Evolutionary conservation across 2,888 invertebrate genomes (phyloP).

Genomic region (Hirtodrosophila confusa): DNA sequence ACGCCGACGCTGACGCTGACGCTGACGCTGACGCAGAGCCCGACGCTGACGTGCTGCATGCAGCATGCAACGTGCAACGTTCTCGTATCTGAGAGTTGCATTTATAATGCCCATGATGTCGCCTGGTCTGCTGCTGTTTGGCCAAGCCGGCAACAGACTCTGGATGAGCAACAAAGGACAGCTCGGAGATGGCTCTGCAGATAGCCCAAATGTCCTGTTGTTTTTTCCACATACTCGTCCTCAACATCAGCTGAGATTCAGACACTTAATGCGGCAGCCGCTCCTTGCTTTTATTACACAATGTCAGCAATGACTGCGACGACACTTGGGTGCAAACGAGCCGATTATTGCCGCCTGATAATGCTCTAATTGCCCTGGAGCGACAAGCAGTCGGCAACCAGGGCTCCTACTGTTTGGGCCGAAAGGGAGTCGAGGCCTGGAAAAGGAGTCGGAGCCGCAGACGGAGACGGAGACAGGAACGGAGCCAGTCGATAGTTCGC

Average conservation of each 20-base stretch:
- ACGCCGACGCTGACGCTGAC: conserved; percentile 24
- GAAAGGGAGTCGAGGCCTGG: conserved; percentile 2
- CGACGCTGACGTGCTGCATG: conserved; percentile 28
- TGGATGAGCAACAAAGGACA: conserved; percentile 19
- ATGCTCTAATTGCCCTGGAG: conserved; percentile 76
- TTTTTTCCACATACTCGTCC: conserved; percentile 39
- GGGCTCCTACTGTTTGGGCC: conserved; percentile 75
- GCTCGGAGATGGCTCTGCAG: conserved; percentile 25
- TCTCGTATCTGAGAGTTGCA: conserved; percentile 31
- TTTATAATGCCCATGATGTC: conserved; percentile 34
- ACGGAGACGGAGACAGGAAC: not conserved
- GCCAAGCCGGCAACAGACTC: not conserved
- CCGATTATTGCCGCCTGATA: conserved; percentile 80
- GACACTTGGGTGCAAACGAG: conserved; percentile 79
- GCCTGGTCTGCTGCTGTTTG: conserved; percentile 19
- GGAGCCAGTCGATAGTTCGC: conserved; percentile 15
- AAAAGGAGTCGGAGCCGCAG: conserved; percentile 10
- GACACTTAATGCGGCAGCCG: conserved; percentile 42
- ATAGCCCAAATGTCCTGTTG: conserved; percentile 66
- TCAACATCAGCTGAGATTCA: conserved; percentile 19
- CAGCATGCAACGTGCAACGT: conserved; percentile 18
- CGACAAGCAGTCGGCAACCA: conserved; percentile 46
- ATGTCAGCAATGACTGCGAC: conserved; percentile 58
- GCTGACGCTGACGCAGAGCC: conserved; percentile 63
- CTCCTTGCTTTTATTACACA: conserved; percentile 61